Evolutionary conservation across 2,113 vertebrate species (phyloP), one percentile per base, ranked within the genome.

Genomic region (Pelmatolapia mariae): DNA sequence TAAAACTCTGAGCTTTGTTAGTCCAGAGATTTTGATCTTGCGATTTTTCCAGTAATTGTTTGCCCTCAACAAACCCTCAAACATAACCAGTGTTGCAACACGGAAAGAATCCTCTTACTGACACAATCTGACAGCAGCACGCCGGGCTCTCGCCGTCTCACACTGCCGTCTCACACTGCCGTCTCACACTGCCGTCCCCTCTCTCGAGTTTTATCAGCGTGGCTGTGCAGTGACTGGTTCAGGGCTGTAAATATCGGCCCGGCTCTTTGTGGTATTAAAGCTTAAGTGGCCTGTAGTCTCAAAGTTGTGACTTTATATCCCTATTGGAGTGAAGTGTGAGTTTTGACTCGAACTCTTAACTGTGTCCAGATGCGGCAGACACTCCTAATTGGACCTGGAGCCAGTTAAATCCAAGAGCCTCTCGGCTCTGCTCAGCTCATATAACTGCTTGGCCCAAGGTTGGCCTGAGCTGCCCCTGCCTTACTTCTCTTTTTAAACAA

Each of bases 361-460:
- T 94, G 90, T 85, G 95, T 96, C 95, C 96, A 97, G 95, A 96
- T 96, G 96, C 86, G 10, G 90, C 91, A 93, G 95, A 94, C 95
- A 87, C 90, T 88, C 91, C 86, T 96, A 96, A 97, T 97, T 96
- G 96, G 94, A 96, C 94, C 90, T 95, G 96, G 96, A 96, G 96
- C 96, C 96, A 86, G 89, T 95, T 89, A 96, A 96, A 96, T 97
- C 96, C 95, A 91, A 89, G 94, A 81, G 86, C 89, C 79, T 57
- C 90, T 95, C 85, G 10, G 89, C 86, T 94, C 88, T 22, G 92
- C 82, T 85, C 86, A 47, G 86, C 94, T 92, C 91, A 59, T 79
- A 80, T 88, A 92, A 89, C 85, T 76, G 56, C 92, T 93, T 56
- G 90, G 94, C 89, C 91, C 53, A 16, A 82, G 71, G 63, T 76